Base-by-base conservation (phyloP, 64 coral and sea anemone species). In the Cladopsammia gracilis region DNA sequence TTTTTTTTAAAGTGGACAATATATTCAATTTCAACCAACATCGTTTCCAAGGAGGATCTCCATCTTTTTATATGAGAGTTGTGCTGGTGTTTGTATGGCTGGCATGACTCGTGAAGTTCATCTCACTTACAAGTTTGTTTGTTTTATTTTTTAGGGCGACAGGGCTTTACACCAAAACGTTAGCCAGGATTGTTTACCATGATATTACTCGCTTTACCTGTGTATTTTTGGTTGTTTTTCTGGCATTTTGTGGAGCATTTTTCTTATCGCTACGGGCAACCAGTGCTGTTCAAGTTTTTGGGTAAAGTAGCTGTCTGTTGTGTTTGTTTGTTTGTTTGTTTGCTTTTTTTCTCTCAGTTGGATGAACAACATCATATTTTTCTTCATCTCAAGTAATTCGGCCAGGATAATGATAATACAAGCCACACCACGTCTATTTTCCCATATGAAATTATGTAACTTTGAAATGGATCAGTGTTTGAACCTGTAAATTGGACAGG, bases 151-250 rank as follows among this genome's bases (percentile, higher is more conserved):
- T 25, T 66, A 96, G 94, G 77, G 88, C 88, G 23, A 94, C 88
- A 7, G 96, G 96, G 10, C 73, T 98, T 14, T 98, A 98, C 72
- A 94, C 96, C 5, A 98, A 98, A 82, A 98, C 96, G 5, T n/a
- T 98, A 64, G 93, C 96, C 57, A 98, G 91, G 82, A 91, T 98
- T 56, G 85, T 98, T 15, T 98, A 98, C 53, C 84, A 92, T n/a
- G 96, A 98, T 44, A 90, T 98, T 5, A 83, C 87, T 46, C 62
- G 96, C 42, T 98, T 98, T 15, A 62, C 49, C 14, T 57, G 87
- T 68, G 92, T 98, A 48, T 98, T 94, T 76, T 19, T 91, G 8
- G 83, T 98, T 43, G 92, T 98, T 15, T 98, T 90, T 72, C 14
- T 98, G n/a, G 88, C 92, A 9, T 98, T 98, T 56, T 94, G 92